Base-by-base conservation (phyloP, 1,140 invertebrate species). In the Euura saliciscinereae region DNA sequence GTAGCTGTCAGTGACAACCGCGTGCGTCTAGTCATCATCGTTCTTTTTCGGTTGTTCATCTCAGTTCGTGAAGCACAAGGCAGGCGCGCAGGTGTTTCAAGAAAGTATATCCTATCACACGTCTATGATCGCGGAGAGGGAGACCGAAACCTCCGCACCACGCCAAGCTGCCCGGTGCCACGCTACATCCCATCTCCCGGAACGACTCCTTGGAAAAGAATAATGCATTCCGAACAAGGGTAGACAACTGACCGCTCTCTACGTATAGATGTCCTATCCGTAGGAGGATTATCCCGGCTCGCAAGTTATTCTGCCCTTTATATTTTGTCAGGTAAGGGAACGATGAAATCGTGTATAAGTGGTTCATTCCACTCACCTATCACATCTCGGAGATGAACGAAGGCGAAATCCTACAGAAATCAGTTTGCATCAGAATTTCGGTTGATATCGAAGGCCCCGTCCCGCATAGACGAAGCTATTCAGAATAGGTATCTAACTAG, bases 151-250 rank as follows among this genome's bases (percentile, higher is more conserved):
- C 51, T 59, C 51, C 51, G 51, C 3, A 59, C 10, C 51, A n/a
- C 51, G 28, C 13, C 28, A 28, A 28, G 28, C 28, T 28, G 28
- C 28, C 28, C 28, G 28, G 51, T 59, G 51, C 51, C 51, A n/a
- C 51, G 51, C 51, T n/a, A n/a, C 51, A 59, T 59, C 3, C 51
- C 13, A 59, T 59, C 51, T 59, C 13, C 8, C 10, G 51, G 51
- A n/a, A 59, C 51, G 51, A 59, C 51, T 59, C 8, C 6, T 59
- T n/a, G 51, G 13, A 59, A 59, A n/a, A 59, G 51, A 59, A 59
- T 59, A 59, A 59, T 59, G 51, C 51, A 59, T 59, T 59, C 51
- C 13, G 51, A 59, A 59, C 51, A 59, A 59, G 51, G 51, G 51
- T 59, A 59, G 51, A 59, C 51, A 59, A 59, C 51, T 59, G 51